A percentile compares a stretch with the other conserved stretches of the same genome.
Evolutionary conservation across 2,797 vertebrate genomes (phyloP).

Genomic region (Syngnathus acus): DNA sequence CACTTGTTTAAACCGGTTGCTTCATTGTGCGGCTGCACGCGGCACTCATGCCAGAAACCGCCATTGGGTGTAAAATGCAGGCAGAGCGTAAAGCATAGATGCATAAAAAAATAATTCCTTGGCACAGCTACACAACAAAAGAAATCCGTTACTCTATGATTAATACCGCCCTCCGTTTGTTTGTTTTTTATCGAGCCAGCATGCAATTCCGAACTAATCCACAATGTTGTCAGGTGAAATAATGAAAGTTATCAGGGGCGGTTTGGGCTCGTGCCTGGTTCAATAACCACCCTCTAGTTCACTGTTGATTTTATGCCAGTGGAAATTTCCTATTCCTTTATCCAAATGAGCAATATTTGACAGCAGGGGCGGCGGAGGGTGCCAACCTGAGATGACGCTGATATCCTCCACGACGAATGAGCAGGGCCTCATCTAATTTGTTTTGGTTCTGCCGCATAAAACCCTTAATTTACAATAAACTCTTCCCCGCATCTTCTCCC

Average conservation of each 20-base stretch:
- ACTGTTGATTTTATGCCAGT: not conserved
- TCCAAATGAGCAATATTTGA: conserved; percentile 2
- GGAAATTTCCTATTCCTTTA: conserved; percentile 1
- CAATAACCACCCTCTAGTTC: conserved; percentile 1
- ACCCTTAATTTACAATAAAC: conserved; percentile 7
- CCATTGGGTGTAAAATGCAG: not conserved
- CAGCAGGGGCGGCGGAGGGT: not conserved
- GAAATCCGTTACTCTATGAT: not conserved
- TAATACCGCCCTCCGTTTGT: not conserved
- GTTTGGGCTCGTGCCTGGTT: not conserved
- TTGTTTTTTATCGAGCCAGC: not conserved
- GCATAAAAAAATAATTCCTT: not conserved
- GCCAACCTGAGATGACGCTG: not conserved
- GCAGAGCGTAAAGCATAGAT: not conserved
- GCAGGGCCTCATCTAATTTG: conserved; percentile 3
- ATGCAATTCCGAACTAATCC: not conserved
- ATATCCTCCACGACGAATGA: conserved; percentile 1
- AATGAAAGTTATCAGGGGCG: not conserved
- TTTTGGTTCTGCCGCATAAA: conserved; percentile 9
- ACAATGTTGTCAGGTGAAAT: not conserved
- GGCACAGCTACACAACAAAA: not conserved
- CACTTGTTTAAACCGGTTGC: too few species aligned
- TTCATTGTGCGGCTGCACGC: not conserved
- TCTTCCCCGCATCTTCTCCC: not conserved
- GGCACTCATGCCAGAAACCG: too few species aligned